Percentiles rank a stretch among this genome's conserved stretches.
Evolutionary conservation across 2,797 vertebrate species (phyloP).

Genomic region (Naso thynnoides): DNA sequence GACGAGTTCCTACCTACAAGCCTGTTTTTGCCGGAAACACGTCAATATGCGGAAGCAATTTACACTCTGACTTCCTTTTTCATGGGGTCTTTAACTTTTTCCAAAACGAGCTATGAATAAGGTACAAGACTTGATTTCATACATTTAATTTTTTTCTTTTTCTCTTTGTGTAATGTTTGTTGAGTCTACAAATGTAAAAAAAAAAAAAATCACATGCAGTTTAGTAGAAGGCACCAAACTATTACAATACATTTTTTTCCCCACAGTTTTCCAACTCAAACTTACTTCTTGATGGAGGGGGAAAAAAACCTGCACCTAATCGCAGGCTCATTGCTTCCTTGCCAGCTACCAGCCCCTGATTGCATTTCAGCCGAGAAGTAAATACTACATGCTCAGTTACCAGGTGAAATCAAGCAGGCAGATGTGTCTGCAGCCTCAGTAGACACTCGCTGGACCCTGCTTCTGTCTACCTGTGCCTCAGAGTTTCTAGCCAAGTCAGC

Average conservation of each 20-base stretch:
- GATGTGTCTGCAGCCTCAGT: conserved; percentile 83
- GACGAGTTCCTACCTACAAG: too few relatives aligned
- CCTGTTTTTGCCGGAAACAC: too few relatives aligned
- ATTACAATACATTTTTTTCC: conserved; percentile 13
- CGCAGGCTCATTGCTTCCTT: conserved; percentile 76
- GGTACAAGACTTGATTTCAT: not conserved
- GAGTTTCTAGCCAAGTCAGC: conserved; percentile 78
- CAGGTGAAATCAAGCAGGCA: conserved; percentile 86
- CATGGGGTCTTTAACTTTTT: too few relatives aligned
- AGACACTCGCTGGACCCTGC: conserved; percentile 81
- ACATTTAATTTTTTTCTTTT: not conserved
- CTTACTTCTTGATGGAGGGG: conserved; percentile 41
- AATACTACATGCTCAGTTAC: conserved; percentile 88
- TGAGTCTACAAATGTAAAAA: not conserved
- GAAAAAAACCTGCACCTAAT: conserved; percentile 58
- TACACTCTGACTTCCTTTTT: too few relatives aligned
- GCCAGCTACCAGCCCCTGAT: conserved; percentile 82
- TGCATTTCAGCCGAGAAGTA: conserved; percentile 85
- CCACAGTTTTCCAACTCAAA: conserved; percentile 28
- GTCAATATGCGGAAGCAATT: too few relatives aligned
- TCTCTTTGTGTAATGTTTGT: not conserved
- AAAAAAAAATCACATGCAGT: not conserved
- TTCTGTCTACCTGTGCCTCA: conserved; percentile 70
- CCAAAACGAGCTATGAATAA: not conserved
- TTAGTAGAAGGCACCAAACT: conserved; percentile 19